phyloP scores from a whole-genome alignment of 2,797 vertebrate genomes.

The Adrianichthys oophorus region DNA sequence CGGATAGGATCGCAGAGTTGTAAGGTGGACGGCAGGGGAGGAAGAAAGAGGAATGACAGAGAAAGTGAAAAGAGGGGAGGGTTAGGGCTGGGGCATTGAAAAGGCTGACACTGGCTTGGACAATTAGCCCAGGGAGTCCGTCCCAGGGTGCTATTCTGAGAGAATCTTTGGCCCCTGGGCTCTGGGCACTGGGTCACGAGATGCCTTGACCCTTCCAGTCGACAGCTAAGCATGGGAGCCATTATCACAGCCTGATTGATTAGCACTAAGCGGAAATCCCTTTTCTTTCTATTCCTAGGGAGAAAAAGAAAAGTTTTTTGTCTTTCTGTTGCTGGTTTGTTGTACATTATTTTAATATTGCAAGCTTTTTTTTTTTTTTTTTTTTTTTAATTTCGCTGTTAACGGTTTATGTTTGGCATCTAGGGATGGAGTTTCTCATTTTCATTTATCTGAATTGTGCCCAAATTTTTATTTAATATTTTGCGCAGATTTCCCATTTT shows the following conservation, averaged over 20 bases:
- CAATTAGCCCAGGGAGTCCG: slow-evolving; percentile 81
- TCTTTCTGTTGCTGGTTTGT: slow-evolving; percentile 63
- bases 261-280: slow-evolving; percentile 83
- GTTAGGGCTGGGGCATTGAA: slow-evolving; percentile 67
- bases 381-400: slow-evolving; percentile 23
- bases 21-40: slow-evolving; percentile 32
- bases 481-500: not conserved
- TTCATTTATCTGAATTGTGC: slow-evolving; percentile 9
- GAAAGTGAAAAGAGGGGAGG: slow-evolving; percentile 59
- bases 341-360: not conserved
- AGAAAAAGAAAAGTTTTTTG: slow-evolving; percentile 63
- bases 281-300: slow-evolving; percentile 66
- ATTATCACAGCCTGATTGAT: slow-evolving; percentile 86
- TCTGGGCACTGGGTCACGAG: slow-evolving; percentile 78
- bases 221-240: slow-evolving; percentile 81
- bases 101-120: slow-evolving; percentile 80
- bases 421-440: slow-evolving; percentile 2
- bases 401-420: slow-evolving; percentile 32
- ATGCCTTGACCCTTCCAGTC: slow-evolving; percentile 82
- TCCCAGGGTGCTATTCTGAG: slow-evolving; percentile 80
- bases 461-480: slow-evolving; percentile 1
- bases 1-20: slow-evolving; percentile 46
- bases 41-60: slow-evolving; percentile 61
- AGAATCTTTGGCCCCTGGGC: slow-evolving; percentile 71
- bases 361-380: not conserved